A percentile compares a stretch with the other conserved stretches of the same genome.
These are phyloP conservation scores for Vimba vimba DNA, from an alignment of 2,113 vertebrate species.

Conservation along the genomic window DNA sequence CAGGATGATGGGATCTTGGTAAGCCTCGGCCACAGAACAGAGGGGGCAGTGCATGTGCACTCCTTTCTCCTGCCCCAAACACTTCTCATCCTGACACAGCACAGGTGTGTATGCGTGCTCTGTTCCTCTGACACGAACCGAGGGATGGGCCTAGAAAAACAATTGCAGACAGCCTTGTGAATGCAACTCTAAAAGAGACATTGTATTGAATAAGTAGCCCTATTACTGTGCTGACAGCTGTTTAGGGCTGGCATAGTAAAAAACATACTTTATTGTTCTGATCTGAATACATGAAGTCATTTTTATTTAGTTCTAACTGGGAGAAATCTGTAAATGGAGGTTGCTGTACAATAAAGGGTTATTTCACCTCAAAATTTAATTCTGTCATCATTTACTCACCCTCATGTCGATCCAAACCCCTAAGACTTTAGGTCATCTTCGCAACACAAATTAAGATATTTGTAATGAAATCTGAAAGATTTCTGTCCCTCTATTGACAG, in stretches of 20 bases:
- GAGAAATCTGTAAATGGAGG: neutral
- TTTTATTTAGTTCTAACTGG: neutral
- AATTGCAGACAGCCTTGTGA: neutral
- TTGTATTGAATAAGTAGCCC: neutral
- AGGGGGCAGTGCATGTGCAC: slow-evolving; percentile 66
- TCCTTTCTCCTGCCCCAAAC: slow-evolving; percentile 57
- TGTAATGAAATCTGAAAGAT: no score
- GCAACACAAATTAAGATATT: no score
- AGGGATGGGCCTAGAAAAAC: slow-evolving; percentile 60
- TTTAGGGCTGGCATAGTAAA: neutral
- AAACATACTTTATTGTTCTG: neutral
- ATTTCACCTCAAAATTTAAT: no score
- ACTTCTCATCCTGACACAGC: slow-evolving; percentile 62
- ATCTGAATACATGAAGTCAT: neutral
- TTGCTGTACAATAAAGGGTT: neutral
- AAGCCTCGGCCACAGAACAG: slow-evolving; percentile 60
- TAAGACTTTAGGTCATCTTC: no score
- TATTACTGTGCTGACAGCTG: neutral
- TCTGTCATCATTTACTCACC: no score
- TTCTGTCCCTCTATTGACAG: no score
- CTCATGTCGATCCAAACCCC: no score
- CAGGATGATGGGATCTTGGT: slow-evolving; percentile 64
- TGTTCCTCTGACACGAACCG: slow-evolving; percentile 59
- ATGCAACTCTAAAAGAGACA: neutral
- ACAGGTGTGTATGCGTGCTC: slow-evolving; percentile 63